Evolutionary conservation across 2,797 vertebrate genomes (phyloP).

Genomic region (Hyperoplus immaculatus): DNA sequence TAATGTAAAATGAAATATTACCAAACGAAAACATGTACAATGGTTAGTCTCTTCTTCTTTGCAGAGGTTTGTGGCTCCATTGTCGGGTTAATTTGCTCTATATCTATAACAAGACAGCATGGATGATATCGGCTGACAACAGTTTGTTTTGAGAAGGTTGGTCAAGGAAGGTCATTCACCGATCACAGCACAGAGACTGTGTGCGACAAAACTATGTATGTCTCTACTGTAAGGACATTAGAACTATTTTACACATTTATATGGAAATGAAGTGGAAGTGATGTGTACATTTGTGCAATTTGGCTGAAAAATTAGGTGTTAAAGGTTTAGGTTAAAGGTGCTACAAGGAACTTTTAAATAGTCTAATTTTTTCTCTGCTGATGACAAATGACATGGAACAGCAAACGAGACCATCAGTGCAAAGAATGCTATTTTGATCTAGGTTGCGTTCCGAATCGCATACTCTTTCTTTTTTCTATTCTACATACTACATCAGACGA

Average conservation of each 20-base stretch:
- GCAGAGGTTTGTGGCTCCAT: constrained; percentile 36
- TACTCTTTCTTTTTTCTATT: no score
- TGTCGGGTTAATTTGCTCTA: not conserved
- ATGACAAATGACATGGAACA: no score
- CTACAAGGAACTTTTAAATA: no score
- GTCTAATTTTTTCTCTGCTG: no score
- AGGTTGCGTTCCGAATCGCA: no score
- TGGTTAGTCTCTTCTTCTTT: constrained; percentile 5
- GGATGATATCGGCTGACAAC: constrained; percentile 49
- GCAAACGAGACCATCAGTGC: no score
- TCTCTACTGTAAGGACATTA: not conserved
- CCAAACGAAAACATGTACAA: not conserved
- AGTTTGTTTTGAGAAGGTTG: constrained; percentile 60
- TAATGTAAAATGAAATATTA: not conserved
- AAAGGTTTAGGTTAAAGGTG: no score
- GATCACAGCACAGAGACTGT: constrained; percentile 14
- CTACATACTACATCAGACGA: no score
- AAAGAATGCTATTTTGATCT: no score
- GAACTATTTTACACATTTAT: not conserved
- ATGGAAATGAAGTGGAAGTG: not conserved
- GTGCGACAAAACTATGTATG: not conserved
- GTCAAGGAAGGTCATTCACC: constrained; percentile 30
- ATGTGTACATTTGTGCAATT: constrained; percentile 10
- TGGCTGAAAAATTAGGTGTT: not conserved
- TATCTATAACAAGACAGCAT: constrained; percentile 55